Evolutionary conservation across 1,140 invertebrate genomes (phyloP), one percentile per base, ranked within the genome.

Genomic region (Adelges cooleyi): DNA sequence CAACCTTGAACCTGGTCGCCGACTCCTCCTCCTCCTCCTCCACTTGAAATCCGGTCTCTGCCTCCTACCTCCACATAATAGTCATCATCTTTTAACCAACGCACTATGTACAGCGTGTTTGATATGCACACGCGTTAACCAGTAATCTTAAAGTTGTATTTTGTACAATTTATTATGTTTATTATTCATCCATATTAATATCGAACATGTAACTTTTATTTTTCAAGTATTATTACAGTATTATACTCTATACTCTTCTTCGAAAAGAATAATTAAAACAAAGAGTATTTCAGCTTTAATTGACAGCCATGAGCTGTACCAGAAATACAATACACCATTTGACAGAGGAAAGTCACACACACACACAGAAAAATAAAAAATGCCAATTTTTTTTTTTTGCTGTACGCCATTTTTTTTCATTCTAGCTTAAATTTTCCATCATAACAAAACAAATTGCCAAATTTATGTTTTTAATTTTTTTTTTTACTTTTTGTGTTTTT

Each of bases 391-490:
- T 44, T n/a, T 56, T 56, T 56, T 62, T 62, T 48, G 42, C 56
- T 27, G 46, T 42, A 62, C 56, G 42, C 56, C 56, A 48, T 29
- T 62, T 59, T 50, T 62, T 62, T 62, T 62, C 56, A 62, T 46
- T 59, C 40, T 42, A 62, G 17, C 27, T 48, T 62, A 46, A 40
- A 62, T 56, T 62, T 62, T 62, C 56, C 56, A 62, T 29, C 46
- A 62, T 62, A 62, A 62, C 56, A 62, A 62, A 36, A 62, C 42
- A 22, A 59, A 33, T 59, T 62, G 56, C 56, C 56, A 48, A 59
- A 29, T 59, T 56, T 42, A 40, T 22, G 25, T 36, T 15, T 23
- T 56, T 56, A 46, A 46, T 62, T 62, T 33, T 62, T 62, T 62
- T n/a, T 13, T 15, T 62, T 46, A 46, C 46, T 48, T 3, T 11